Conservation (phyloP, 2,113 vertebrate species). For the Tinamus guttatus region DNA sequence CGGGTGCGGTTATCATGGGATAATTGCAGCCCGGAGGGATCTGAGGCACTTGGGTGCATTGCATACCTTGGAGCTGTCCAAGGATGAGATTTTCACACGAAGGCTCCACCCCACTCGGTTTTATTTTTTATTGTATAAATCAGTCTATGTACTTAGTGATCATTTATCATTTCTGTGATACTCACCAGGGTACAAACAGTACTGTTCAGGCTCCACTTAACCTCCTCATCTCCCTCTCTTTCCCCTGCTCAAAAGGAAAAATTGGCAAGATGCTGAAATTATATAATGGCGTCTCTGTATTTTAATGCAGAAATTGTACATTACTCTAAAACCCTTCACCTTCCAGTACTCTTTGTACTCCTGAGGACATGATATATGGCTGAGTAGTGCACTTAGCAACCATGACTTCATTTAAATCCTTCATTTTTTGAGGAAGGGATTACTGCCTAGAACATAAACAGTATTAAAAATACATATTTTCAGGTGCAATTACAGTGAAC, state of each 20-base stretch:
- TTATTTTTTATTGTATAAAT: constrained; percentile 53
- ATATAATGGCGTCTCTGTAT: constrained; percentile 30
- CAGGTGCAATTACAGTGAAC: constrained; percentile 21
- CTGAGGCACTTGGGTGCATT: constrained; percentile 39
- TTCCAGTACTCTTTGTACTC: constrained; percentile 57
- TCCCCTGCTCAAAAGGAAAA: background rate
- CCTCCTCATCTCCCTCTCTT: constrained; percentile 3
- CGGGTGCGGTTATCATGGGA: constrained; percentile 47
- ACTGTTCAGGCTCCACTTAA: constrained; percentile 6
- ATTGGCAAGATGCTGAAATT: constrained; percentile 43
- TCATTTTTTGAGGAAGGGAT: constrained; percentile 56
- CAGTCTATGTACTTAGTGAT: constrained; percentile 7
- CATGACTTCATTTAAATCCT: constrained; percentile 58
- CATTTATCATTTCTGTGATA: constrained; percentile 54
- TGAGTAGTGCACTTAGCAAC: background rate
- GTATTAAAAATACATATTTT: constrained; percentile 43
- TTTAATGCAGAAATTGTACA: constrained; percentile 44
- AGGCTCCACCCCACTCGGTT: background rate
- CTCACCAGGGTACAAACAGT: constrained; percentile 39
- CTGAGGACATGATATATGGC: constrained; percentile 42
- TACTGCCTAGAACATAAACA: background rate
- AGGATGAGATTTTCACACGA: constrained; percentile 31
- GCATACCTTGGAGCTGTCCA: constrained; percentile 41
- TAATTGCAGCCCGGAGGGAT: background rate
- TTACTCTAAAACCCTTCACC: constrained; percentile 50